Conservation (phyloP, 2,888 invertebrate genomes). For the Leptopilina syphax region DNA sequence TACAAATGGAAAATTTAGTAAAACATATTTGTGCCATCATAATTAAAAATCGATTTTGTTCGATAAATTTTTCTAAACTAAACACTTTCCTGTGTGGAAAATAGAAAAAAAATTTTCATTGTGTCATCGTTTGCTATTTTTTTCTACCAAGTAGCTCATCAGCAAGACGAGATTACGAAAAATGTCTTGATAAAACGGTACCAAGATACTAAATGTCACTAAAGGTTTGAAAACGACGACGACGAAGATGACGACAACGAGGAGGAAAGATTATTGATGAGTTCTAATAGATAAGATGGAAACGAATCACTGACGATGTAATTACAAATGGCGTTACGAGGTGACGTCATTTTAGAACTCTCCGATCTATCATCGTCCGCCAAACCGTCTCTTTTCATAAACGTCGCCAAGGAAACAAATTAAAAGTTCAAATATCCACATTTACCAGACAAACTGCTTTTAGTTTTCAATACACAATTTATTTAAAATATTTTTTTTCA, state of each 20-base stretch:
- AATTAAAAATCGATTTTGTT: no score
- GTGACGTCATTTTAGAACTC: conserved; percentile 62
- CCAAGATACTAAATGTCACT: conserved; percentile 13
- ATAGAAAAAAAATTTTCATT: no score
- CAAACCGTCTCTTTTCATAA: conserved; percentile 48
- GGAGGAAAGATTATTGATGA: conserved; percentile 71
- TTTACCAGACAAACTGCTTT: neutral
- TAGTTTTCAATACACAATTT: neutral
- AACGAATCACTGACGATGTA: conserved; percentile 70
- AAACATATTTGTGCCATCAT: no score
- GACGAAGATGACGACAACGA: conserved; percentile 38
- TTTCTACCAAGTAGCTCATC: no score
- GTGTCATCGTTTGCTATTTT: no score
- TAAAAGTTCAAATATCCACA: neutral
- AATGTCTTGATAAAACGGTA: neutral
- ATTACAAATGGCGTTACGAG: conserved; percentile 70
- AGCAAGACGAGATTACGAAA: no score
- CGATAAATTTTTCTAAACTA: no score
- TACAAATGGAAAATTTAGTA: no score
- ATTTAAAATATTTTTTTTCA: conserved; percentile 30
- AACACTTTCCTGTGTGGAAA: no score
- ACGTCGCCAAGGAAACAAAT: neutral
- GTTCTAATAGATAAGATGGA: conserved; percentile 69
- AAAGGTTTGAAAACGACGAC: conserved; percentile 51
- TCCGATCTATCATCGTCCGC: conserved; percentile 70